Percentiles rank a stretch among this genome's conserved stretches.
Evolutionary conservation across 1,140 invertebrate species (phyloP).

Genomic region (Cydia splendana): DNA sequence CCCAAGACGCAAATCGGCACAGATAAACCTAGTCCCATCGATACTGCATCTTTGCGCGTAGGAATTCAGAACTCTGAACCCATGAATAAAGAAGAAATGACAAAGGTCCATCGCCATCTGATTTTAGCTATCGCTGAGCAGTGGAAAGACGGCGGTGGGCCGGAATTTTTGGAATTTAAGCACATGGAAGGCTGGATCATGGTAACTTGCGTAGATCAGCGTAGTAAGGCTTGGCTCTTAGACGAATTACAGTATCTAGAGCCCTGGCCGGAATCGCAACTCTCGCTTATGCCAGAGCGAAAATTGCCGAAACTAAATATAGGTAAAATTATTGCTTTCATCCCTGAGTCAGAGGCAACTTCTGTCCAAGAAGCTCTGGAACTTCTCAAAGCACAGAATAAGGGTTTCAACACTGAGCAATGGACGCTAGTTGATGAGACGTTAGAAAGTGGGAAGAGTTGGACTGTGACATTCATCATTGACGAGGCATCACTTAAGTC

Average conservation of each 20-base stretch:
- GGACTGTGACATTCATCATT: not conserved
- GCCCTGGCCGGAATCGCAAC: not conserved
- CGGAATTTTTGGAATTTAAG: not conserved
- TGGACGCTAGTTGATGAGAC: not conserved
- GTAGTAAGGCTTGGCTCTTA: not conserved
- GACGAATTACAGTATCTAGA: not conserved
- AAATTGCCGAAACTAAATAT: not conserved
- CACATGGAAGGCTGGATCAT: not conserved
- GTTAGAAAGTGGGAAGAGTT: not conserved
- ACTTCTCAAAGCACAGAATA: not conserved
- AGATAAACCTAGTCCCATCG: not conserved
- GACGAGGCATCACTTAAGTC: not conserved
- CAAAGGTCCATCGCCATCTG: not conserved
- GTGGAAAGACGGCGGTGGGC: not conserved
- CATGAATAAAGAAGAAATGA: constrained; percentile 2
- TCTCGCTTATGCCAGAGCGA: not conserved
- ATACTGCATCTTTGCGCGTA: not conserved
- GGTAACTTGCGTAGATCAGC: not conserved
- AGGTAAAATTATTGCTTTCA: not conserved
- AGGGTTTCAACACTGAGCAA: constrained; percentile 2
- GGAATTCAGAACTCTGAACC: not conserved
- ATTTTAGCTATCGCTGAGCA: not conserved
- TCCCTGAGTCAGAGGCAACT: not conserved
- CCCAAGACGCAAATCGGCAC: not conserved
- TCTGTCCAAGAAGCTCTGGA: not conserved